These are phyloP conservation scores for Mungos mungo DNA, from an alignment of 2,113 vertebrate genomes.

Conservation along the genomic window DNA sequence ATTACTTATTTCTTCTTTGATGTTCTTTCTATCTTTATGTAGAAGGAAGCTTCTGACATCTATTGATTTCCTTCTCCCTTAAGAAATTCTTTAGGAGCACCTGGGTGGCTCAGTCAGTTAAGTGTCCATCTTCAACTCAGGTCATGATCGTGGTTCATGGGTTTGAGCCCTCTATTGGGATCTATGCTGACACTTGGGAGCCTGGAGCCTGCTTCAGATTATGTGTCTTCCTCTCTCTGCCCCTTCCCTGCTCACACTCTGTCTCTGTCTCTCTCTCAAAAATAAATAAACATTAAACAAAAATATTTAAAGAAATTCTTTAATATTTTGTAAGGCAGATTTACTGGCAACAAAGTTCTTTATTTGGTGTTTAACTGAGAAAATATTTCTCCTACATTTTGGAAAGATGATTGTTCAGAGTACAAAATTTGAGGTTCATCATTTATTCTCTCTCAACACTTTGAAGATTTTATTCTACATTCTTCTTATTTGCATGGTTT, in stretches of 20 bases:
- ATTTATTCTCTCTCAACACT: background rate
- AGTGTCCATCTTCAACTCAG: too few species aligned
- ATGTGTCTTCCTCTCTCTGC: too few species aligned
- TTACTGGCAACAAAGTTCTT: background rate
- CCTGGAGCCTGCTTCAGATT: too few species aligned
- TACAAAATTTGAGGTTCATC: background rate
- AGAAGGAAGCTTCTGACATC: background rate
- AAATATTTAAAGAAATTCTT: background rate
- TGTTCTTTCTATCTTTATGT: background rate
- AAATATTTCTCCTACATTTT: background rate
- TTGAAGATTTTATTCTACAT: background rate
- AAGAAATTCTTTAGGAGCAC: background rate
- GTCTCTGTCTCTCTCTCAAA: too few species aligned
- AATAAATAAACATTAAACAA: too few species aligned
- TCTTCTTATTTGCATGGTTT: background rate
- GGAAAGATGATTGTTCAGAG: background rate
- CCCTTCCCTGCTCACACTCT: too few species aligned
- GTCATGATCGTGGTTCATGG: too few species aligned
- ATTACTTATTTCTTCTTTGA: background rate
- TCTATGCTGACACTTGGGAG: too few species aligned
- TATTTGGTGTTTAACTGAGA: background rate
- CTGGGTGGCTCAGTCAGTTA: too few species aligned
- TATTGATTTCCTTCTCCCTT: background rate
- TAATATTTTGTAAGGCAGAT: background rate
- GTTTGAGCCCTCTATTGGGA: too few species aligned